Base-by-base conservation (phyloP, 2,888 invertebrate genomes). In the Masnerella sp. region DNA sequence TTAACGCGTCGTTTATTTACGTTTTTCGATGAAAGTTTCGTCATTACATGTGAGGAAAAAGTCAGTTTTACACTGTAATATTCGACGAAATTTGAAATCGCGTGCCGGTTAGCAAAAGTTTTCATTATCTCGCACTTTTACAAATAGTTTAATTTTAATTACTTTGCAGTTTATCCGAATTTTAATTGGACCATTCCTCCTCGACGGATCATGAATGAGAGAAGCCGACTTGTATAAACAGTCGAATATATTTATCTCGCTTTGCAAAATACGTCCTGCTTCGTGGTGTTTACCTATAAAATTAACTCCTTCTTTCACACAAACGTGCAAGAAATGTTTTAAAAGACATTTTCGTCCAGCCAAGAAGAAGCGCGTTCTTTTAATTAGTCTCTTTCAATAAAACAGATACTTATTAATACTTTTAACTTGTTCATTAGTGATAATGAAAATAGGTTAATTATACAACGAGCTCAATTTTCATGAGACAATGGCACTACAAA, bases 261-360 rank as follows among this genome's bases (percentile, higher is more conserved):
- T 42, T 42, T 62, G 42, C 32, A 42, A 51, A 51, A 42, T 40
- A 62, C 34, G 25, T 62, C 51, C 8, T 17, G 32, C 12, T 42
- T 43, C 30, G 25, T 34, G 32, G 45, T 64, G 43, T 52, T 64
- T 64, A 64, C 28, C 40, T 49, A 61, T 32, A 52, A 52, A 64
- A 64, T 64, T 64, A 64, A 28, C 11, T 32, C 30, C n/a, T 34
- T 25, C 42, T 12, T 52, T 25, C 9, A 30, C 30, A 62, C 9
- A 40, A 49, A 18, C 40, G 28, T n/a, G 9, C 30, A n/a, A 40
- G 49, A 61, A 49, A 30, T 49, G 15, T 47, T 47, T 47, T 15
- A 45, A 56, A 32, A 7, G 2, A 9, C 11, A 45, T 36, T 43
- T 40, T 1, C 18, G 9, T n/a, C 2, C 4, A 20, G 32, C 14